Evolutionary conservation across 2,888 invertebrate genomes (phyloP), one percentile per base, ranked within the genome.

Genomic region (Polymixis lichenea): DNA sequence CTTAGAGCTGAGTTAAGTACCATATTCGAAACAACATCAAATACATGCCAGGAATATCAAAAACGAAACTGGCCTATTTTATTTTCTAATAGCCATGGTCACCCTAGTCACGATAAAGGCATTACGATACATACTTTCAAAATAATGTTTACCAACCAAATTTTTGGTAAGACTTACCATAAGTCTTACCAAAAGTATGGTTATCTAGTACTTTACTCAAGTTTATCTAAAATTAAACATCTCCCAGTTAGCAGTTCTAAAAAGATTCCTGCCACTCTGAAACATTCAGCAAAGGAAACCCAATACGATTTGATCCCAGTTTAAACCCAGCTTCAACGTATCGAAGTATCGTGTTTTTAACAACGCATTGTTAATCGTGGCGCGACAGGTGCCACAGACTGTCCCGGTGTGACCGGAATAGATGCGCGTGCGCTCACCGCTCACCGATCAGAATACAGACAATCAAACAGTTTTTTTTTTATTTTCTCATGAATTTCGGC

Each of bases 381-480:
- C 79, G 78, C 87, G 87, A 86, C 87, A 87, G 87, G 87, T 87
- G 87, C 87, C 87, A 61, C 56, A 49, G 32, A 58, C 73, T 58
- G 80, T 60, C 58, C 76, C 69, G 75, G 55, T 78, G 83, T 38
- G 83, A 74, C 88, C 75, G 88, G 87, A 87, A 87, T 87, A 87
- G 87, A 77, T 46, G 76, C 82, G 83, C 77, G 77, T 38, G 72
- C 85, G 85, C 56, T 72, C 78, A 70, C 72, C 72, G 82, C 79
- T 72, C 71, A 61, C 76, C 64, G 72, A 74, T 76, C 75, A 70
- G 58, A 78, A 65, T 65, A 77, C 60, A 77, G 83, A 77, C 83
- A 82, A 83, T 83, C 83, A 82, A 86, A 71, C 38, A 15, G 25
- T 65, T 68, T 85, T 82, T 82, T 83, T 81, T 56, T 46, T 80